These are phyloP conservation scores for Campylomormyrus tamandua DNA, from an alignment of 2,113 vertebrate genomes.

Conservation along the genomic window DNA sequence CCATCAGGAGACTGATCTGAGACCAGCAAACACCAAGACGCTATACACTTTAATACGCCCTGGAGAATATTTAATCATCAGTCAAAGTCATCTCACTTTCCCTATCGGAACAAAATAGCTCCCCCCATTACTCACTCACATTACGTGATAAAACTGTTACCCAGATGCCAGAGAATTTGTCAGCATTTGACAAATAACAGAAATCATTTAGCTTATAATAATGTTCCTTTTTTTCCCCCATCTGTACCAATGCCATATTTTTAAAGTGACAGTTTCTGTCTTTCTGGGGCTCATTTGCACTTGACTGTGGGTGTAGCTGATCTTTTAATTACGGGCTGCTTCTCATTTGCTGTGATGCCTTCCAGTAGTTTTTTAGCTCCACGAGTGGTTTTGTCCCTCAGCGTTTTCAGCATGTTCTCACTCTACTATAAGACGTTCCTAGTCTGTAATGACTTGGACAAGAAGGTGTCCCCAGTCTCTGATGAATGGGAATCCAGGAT, in stretches of 20 bases:
- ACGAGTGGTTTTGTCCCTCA: neutral
- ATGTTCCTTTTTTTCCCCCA: neutral
- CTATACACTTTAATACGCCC: neutral
- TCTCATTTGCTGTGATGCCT: neutral
- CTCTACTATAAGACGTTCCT: neutral
- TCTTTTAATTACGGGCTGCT: neutral
- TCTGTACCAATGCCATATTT: neutral
- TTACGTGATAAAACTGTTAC: neutral
- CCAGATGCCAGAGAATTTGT: neutral
- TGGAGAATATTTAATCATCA: neutral
- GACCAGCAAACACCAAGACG: neutral
- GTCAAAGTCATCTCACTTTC: neutral
- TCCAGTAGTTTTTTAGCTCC: too few species aligned
- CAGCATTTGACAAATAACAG: neutral
- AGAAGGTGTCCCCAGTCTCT: neutral
- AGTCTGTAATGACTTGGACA: neutral
- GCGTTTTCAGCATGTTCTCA: neutral
- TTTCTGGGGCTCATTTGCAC: neutral
- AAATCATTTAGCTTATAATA: conserved; percentile 8
- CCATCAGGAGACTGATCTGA: neutral
- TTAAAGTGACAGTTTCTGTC: neutral
- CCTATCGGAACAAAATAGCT: neutral
- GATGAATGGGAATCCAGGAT: neutral
- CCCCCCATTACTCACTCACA: neutral
- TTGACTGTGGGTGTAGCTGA: neutral